A percentile compares a stretch with the other conserved stretches of the same genome.
These are phyloP conservation scores for Montipora sp. DNA, from an alignment of 64 coral and sea anemone genomes.

Conservation along the genomic window DNA sequence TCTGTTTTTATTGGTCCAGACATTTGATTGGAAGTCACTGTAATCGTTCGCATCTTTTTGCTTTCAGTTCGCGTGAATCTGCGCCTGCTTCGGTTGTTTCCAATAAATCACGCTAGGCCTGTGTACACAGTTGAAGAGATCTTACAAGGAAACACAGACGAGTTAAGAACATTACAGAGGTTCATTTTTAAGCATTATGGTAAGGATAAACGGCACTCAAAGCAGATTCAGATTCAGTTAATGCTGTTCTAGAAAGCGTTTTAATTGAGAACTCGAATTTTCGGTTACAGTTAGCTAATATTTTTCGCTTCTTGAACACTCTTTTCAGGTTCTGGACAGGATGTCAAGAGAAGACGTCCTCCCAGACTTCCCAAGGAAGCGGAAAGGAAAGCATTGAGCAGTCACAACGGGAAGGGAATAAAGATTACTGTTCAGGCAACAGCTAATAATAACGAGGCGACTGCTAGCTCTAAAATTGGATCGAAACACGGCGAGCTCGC, in stretches of 20 bases:
- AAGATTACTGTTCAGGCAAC: background rate
- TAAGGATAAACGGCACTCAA: background rate
- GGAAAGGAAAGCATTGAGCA: too few species aligned
- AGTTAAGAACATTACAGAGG: background rate
- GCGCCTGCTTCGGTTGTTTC: background rate
- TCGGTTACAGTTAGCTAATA: too few species aligned
- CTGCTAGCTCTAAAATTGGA: background rate
- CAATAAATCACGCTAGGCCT: background rate
- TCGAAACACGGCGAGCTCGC: background rate
- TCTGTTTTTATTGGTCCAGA: background rate
- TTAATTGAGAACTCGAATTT: too few species aligned
- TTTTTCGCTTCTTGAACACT: background rate
- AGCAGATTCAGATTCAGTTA: background rate
- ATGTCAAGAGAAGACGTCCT: background rate
- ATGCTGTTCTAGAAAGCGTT: background rate
- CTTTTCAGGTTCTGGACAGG: background rate
- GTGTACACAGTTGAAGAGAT: constrained; percentile 39
- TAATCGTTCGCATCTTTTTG: background rate
- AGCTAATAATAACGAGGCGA: too few species aligned
- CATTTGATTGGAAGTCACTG: too few species aligned
- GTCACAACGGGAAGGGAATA: background rate
- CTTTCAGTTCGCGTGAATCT: constrained; percentile 2
- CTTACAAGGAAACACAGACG: background rate
- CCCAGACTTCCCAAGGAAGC: background rate
- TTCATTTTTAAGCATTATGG: background rate